Conservation (phyloP, 2,113 vertebrate species). For the Ochotona curzoniae region DNA sequence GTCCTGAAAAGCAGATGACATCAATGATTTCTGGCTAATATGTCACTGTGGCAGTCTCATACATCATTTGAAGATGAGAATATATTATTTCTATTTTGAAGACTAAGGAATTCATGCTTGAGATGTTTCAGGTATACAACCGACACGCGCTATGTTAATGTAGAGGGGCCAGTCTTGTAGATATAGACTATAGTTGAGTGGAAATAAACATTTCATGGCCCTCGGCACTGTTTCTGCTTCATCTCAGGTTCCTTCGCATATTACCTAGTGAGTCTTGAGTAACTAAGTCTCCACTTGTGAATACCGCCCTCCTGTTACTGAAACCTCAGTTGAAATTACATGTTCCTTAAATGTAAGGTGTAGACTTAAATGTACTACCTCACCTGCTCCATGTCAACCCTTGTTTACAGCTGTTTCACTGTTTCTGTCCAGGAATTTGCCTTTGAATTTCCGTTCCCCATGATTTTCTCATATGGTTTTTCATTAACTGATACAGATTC, state of each 20-base stretch:
- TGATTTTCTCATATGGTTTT: background rate
- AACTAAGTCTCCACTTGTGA: background rate
- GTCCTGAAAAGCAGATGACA: background rate
- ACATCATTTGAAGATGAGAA: background rate
- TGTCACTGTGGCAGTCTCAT: background rate
- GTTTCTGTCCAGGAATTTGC: background rate
- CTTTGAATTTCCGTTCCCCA: background rate
- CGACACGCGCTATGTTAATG: background rate
- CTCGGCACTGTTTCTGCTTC: background rate
- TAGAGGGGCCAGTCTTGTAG: background rate
- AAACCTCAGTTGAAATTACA: background rate
- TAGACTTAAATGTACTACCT: background rate
- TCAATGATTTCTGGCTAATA: background rate
- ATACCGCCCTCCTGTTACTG: background rate
- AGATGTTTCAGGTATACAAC: background rate
- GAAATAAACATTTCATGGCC: background rate
- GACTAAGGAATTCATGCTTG: background rate
- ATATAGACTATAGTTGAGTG: background rate
- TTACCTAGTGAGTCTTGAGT: background rate
- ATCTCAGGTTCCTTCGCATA: background rate
- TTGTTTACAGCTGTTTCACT: background rate
- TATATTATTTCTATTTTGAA: conserved; percentile 9
- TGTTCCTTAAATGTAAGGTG: background rate
- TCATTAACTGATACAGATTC: background rate
- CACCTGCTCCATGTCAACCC: background rate